Evolutionary conservation across 2,113 vertebrate species (phyloP).

Genomic region (Muntiacus reevesi): DNA sequence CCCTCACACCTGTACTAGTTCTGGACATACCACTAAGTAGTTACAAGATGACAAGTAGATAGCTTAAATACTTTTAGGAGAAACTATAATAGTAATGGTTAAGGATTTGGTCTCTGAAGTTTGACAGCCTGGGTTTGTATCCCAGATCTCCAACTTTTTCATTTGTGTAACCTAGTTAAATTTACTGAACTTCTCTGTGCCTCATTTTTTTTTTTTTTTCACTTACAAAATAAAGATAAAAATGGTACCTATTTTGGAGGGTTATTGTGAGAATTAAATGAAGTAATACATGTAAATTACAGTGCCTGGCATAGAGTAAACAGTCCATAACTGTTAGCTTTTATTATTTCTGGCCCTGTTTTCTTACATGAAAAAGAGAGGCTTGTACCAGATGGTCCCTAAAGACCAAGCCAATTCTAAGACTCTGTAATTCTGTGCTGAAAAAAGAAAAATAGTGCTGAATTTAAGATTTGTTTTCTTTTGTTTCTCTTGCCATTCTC

Average conservation of each 20-base stretch:
- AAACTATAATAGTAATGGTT: neutral
- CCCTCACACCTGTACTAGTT: neutral
- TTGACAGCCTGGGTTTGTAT: neutral
- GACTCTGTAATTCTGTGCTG: slow-evolving; percentile 31
- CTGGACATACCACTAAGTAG: neutral
- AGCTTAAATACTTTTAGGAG: neutral
- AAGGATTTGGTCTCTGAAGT: neutral
- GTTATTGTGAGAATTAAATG: neutral
- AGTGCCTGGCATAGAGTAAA: slow-evolving; percentile 9
- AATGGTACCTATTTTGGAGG: neutral
- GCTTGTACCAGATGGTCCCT: slow-evolving; percentile 63
- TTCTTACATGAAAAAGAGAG: slow-evolving; percentile 48
- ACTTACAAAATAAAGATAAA: neutral
- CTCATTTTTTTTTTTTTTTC: neutral
- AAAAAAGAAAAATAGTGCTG: slow-evolving; percentile 51
- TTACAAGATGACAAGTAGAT: neutral
- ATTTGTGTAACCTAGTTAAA: neutral
- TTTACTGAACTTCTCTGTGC: neutral
- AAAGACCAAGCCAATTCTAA: slow-evolving; percentile 43
- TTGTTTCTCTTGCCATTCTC: slow-evolving; percentile 52
- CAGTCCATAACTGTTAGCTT: slow-evolving; percentile 26
- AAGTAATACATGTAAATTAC: slow-evolving; percentile 46
- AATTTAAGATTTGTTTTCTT: slow-evolving; percentile 59
- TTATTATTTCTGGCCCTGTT: slow-evolving; percentile 64
- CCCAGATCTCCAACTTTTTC: neutral